Evolutionary conservation across 2,888 invertebrate genomes (phyloP).

Genomic region (Chelonus formosanus): DNA sequence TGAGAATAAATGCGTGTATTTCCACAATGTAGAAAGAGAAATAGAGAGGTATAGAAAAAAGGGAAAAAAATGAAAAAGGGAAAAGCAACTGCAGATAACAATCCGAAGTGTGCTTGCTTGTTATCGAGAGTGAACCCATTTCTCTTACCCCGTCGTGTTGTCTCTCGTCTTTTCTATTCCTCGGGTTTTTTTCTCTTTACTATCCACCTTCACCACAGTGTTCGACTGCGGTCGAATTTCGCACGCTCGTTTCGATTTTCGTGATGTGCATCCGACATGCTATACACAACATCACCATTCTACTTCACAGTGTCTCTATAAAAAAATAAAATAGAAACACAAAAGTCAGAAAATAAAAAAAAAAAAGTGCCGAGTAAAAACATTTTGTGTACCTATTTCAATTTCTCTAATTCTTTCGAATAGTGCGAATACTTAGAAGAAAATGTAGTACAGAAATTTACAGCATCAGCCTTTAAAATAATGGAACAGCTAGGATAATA

Average conservation of each 20-base stretch:
- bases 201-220: conserved; percentile 17
- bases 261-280: conserved; percentile 1
- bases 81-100: conserved; percentile 32
- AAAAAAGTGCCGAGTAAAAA: conserved; percentile 9
- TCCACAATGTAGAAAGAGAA: conserved; percentile 16
- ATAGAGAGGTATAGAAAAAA: not conserved
- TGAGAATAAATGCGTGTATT: conserved; percentile 23
- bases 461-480: conserved; percentile 38
- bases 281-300: not conserved
- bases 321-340: not conserved
- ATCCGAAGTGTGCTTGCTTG: conserved; percentile 36
- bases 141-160: conserved; percentile 8
- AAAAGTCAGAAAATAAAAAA: not conserved
- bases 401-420: conserved; percentile 28
- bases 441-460: conserved; percentile 26
- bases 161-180: conserved; percentile 19
- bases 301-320: not conserved
- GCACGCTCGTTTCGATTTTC: conserved; percentile 10
- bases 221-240: conserved; percentile 18
- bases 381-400: conserved; percentile 26
- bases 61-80: conserved; percentile 8
- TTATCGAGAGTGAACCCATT: conserved; percentile 36
- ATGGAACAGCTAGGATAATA: conserved; percentile 33
- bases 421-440: conserved; percentile 18
- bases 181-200: conserved; percentile 23